Conservation (phyloP, 1,140 invertebrate genomes). For the Trachelipus rathkii region DNA sequence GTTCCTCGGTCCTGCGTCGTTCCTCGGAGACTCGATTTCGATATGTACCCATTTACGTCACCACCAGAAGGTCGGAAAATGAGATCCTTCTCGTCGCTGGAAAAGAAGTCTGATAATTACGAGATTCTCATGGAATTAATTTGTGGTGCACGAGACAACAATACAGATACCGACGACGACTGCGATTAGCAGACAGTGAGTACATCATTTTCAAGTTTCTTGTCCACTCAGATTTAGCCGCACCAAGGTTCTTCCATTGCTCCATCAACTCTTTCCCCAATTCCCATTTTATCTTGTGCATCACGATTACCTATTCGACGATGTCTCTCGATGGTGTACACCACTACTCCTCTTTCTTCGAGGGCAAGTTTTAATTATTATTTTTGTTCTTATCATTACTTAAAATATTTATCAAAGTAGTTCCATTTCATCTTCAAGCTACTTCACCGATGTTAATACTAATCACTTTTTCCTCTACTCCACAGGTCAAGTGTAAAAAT, state of each 20-base stretch:
- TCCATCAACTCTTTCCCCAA: too few species aligned
- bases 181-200: too few species aligned
- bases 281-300: too few species aligned
- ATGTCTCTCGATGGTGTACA: too few species aligned
- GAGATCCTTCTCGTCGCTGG: background rate
- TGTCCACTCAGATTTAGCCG: background rate
- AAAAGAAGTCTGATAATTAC: background rate
- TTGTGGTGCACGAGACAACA: background rate
- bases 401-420: too few species aligned
- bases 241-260: background rate
- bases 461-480: too few species aligned
- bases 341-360: constrained; percentile 46
- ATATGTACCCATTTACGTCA: background rate
- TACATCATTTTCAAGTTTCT: background rate
- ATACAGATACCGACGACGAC: background rate
- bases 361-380: constrained; percentile 47
- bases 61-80: background rate
- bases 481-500: too few species aligned
- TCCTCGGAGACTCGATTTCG: background rate
- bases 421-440: too few species aligned
- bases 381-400: too few species aligned
- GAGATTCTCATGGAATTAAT: constrained; percentile 61
- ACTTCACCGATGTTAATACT: too few species aligned
- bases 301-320: too few species aligned
- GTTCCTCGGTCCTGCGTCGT: background rate